These are phyloP conservation scores for Drosophila elegans DNA, from an alignment of 1,140 invertebrate genomes.

Conservation along the genomic window DNA sequence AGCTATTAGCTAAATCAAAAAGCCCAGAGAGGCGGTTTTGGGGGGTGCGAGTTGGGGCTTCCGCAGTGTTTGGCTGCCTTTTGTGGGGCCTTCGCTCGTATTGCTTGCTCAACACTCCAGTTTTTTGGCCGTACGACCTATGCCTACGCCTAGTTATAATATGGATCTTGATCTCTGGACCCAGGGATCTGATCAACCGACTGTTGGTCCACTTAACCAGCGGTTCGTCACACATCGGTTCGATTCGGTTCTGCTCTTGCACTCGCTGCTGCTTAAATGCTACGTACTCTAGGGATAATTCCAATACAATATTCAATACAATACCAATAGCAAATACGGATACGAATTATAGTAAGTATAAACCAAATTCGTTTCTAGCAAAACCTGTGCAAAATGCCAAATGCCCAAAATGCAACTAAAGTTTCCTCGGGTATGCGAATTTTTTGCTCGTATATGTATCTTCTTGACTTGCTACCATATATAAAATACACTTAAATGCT, in stretches of 20 bases:
- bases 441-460: slow-evolving; percentile 16
- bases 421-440: slow-evolving; percentile 7
- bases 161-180: slow-evolving; percentile 19
- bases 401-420: slow-evolving; percentile 52
- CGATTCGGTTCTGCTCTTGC: slow-evolving; percentile 42
- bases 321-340: slow-evolving; percentile 47
- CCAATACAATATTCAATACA: slow-evolving; percentile 59
- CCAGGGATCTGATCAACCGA: slow-evolving; percentile 63
- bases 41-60: slow-evolving; percentile 61
- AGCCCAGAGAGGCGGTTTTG: slow-evolving; percentile 16
- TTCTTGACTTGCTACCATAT: slow-evolving; percentile 28
- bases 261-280: slow-evolving; percentile 53
- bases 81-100: slow-evolving; percentile 71
- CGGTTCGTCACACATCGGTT: slow-evolving; percentile 56
- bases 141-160: slow-evolving; percentile 40
- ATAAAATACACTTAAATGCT: slow-evolving; percentile 37
- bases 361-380: slow-evolving; percentile 78
- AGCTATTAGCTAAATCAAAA: slow-evolving; percentile 59
- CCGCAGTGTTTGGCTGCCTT: slow-evolving; percentile 45
- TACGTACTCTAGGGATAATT: slow-evolving; percentile 59
- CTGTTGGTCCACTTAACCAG: slow-evolving; percentile 83
- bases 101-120: slow-evolving; percentile 79
- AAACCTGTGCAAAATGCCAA: slow-evolving; percentile 65
- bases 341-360: slow-evolving; percentile 41
- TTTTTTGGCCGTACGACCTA: slow-evolving; percentile 43